Base-by-base conservation (phyloP, 2,113 vertebrate species). In the Dipodomys ordii region DNA sequence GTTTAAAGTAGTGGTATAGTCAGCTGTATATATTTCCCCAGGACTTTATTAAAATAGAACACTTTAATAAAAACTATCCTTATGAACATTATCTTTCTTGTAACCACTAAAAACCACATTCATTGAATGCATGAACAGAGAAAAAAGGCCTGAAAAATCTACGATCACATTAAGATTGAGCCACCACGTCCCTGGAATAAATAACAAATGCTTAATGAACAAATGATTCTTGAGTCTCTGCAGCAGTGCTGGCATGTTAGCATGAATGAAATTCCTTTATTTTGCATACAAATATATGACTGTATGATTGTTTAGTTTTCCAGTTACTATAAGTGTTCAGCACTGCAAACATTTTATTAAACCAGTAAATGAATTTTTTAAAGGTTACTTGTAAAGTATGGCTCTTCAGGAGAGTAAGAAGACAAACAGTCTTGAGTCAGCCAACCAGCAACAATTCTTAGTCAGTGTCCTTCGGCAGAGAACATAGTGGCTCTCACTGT, bases 11-110 rank as follows among this genome's bases (percentile, higher is more conserved):
- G 78, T 62, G 91, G 28, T 68, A 57, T 72, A 57, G 73, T 32
- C 49, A 79, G 74, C 28, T 87, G 80, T 57, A 68, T 73, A 57
- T 16, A 57, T 68, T 89, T 74, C 44, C 25, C 35, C 35, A 67
- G 46, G 28, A 77, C 15, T 68, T 60, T 77, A 83, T 46, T 87
- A 91, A 74, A 92, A 67, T 28, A 30, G 94, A 91, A 91, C 18
- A 81, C 6, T 0, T 32, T 23, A 49, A 81, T 81, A 77, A 77
- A 57, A 90, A 74, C 22, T 28, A 72, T 65, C 64, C 6, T 13
- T 84, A 44, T 39, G 77, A 76, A 68, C 4, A 79, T 9, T 49
- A 32, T 3, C 0, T 20, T 57, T 67, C 22, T 88, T 88, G 77
- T 27, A 92, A 67, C 60, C 86, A 80, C 23, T 86, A 27, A 72